These are phyloP conservation scores for Drosophila trichaetosa DNA, from an alignment of 2,888 invertebrate genomes.

Conservation along the genomic window DNA sequence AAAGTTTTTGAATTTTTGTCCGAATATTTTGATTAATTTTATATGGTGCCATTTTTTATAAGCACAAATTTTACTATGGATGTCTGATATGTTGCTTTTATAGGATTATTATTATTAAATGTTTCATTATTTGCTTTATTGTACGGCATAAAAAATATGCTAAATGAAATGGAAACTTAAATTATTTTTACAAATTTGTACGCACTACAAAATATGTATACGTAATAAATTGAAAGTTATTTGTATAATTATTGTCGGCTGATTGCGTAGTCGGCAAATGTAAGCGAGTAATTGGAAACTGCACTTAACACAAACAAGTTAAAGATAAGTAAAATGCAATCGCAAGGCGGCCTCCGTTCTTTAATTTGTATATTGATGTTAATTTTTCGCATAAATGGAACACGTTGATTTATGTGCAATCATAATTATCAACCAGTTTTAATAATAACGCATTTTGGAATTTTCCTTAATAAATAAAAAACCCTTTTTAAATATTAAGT, in stretches of 20 bases:
- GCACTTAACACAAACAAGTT: constrained; percentile 7
- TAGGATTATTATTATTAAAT: not conserved
- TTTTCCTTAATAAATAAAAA: not conserved
- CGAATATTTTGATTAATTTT: constrained; percentile 13
- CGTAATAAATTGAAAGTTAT: not conserved
- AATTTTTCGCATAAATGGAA: not conserved
- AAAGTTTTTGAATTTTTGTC: not conserved
- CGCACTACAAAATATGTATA: not conserved
- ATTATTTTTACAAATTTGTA: not conserved
- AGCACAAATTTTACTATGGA: not conserved
- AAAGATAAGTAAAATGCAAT: constrained; percentile 23
- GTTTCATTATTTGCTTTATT: not conserved
- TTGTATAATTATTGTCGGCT: not conserved
- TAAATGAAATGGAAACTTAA: not conserved
- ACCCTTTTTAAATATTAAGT: not conserved
- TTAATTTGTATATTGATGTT: not conserved
- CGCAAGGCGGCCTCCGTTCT: not conserved
- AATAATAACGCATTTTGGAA: not conserved
- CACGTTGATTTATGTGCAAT: not conserved
- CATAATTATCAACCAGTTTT: not conserved
- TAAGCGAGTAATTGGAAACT: constrained; percentile 12
- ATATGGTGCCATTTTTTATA: not conserved
- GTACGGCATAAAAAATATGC: not conserved
- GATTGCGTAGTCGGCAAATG: not conserved
- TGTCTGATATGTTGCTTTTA: not conserved